These are phyloP conservation scores for Varecia variegata DNA, from an alignment of 2,797 vertebrate species.

Conservation along the genomic window DNA sequence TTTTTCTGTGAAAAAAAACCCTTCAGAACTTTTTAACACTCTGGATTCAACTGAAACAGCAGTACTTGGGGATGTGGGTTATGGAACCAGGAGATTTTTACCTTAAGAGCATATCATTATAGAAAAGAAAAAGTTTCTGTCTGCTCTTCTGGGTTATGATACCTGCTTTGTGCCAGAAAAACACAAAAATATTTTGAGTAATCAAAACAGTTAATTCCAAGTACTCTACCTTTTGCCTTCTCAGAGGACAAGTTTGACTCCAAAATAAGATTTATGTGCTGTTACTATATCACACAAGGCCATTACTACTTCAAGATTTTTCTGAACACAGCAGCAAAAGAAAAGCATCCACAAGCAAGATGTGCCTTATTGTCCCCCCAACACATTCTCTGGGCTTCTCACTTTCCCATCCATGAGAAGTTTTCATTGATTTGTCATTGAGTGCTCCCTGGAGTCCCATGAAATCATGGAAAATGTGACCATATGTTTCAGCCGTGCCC, in stretches of 20 bases:
- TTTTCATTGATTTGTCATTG: constrained; percentile 77
- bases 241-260: constrained; percentile 30
- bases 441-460: constrained; percentile 77
- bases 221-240: neutral
- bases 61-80: neutral
- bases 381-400: constrained; percentile 36
- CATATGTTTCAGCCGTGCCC: constrained; percentile 76
- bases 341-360: constrained; percentile 40
- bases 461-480: constrained; percentile 73
- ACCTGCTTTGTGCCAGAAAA: neutral
- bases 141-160: neutral
- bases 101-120: neutral
- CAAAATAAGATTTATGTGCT: constrained; percentile 37
- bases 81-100: neutral
- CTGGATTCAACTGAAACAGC: neutral
- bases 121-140: neutral
- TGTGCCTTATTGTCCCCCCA: constrained; percentile 33
- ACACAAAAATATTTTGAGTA: neutral
- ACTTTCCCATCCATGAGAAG: constrained; percentile 33
- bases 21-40: neutral
- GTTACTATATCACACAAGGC: neutral
- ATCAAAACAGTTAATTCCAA: constrained; percentile 31
- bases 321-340: constrained; percentile 37
- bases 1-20: neutral
- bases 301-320: neutral